phyloP scores from a whole-genome alignment of 2,888 invertebrate genomes.

The Saturnia japonica region DNA sequence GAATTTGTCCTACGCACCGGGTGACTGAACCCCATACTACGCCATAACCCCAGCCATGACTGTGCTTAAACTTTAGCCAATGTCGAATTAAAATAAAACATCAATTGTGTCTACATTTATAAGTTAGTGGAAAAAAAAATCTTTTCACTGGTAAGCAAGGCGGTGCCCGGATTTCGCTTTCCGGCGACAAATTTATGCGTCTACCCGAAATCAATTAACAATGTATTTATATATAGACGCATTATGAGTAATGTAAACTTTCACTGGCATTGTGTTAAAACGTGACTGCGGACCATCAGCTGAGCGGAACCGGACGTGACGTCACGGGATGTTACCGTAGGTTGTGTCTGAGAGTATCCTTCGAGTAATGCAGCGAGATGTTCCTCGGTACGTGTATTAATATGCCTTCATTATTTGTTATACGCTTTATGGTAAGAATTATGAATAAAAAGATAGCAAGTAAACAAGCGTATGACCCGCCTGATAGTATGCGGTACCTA shows the following conservation, averaged over 20 bases:
- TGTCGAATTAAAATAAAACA: no score
- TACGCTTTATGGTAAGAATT: neutral
- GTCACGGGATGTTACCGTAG: constrained; percentile 69
- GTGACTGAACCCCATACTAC: no score
- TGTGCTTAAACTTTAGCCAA: no score
- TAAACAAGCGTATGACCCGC: no score
- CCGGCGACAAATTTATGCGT: constrained; percentile 13
- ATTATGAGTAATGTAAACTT: constrained; percentile 43
- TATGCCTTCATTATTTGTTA: neutral
- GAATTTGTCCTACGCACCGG: no score
- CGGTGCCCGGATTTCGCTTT: neutral
- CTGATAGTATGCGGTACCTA: no score
- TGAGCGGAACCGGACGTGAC: constrained; percentile 76
- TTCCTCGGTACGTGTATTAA: neutral
- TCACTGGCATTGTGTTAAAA: constrained; percentile 54
- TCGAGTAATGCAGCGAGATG: neutral
- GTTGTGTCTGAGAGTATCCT: constrained; percentile 29
- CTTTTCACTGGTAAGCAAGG: constrained; percentile 23
- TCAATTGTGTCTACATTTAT: neutral
- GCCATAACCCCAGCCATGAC: no score
- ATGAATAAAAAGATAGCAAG: no score
- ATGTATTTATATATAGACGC: neutral
- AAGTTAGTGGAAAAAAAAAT: constrained; percentile 18
- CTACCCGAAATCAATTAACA: constrained; percentile 1
- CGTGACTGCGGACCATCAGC: constrained; percentile 57